phyloP scores from a whole-genome alignment of 2,797 vertebrate genomes.

The Anguilla megastoma region DNA sequence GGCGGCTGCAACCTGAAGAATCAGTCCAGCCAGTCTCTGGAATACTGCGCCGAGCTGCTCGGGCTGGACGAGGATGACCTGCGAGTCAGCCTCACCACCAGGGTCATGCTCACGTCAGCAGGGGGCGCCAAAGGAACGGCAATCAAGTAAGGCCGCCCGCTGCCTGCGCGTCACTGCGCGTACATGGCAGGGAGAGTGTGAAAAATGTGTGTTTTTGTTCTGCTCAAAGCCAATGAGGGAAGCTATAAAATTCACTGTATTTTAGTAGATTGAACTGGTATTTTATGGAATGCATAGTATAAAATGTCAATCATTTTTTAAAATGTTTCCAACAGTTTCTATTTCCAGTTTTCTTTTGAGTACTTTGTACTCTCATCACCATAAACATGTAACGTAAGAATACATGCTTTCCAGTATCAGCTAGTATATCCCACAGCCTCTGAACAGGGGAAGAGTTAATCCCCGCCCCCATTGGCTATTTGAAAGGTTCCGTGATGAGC shows the following conservation, averaged over 20 bases:
- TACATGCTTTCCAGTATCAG: not conserved
- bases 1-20: slow-evolving; percentile 83
- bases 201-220: not conserved
- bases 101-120: slow-evolving; percentile 95
- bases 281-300: not conserved
- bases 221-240: not conserved
- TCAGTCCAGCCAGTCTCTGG: slow-evolving; percentile 78
- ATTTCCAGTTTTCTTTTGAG: not conserved
- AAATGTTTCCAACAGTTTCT: not conserved
- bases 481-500: not conserved
- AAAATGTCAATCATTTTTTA: not conserved
- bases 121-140: slow-evolving; percentile 94
- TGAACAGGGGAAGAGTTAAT: not conserved
- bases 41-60: slow-evolving; percentile 85
- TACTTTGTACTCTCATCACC: not conserved
- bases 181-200: not conserved
- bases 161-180: not conserved
- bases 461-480: not conserved
- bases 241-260: not conserved
- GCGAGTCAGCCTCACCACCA: slow-evolving; percentile 85
- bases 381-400: not conserved
- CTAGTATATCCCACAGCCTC: not conserved
- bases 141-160: slow-evolving; percentile 84
- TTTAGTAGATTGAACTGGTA: not conserved
- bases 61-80: slow-evolving; percentile 90